A percentile compares a stretch with the other conserved stretches of the same genome.
Conservation (phyloP, 2,888 invertebrate species). For the Trichacis sp. region DNA sequence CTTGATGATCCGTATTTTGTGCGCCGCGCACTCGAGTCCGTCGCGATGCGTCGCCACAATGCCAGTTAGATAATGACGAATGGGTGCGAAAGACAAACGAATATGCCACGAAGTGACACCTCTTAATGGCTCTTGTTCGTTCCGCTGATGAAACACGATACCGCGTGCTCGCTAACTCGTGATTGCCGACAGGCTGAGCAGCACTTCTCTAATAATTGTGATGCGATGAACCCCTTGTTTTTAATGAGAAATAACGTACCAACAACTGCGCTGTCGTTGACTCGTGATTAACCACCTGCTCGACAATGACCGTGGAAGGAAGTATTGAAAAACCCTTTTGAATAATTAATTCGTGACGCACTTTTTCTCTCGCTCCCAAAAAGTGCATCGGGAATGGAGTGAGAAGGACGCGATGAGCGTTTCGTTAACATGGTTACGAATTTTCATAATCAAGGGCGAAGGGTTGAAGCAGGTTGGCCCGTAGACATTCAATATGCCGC, state of each 20-base stretch:
- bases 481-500: conserved; percentile 64
- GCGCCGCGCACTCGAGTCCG: conserved; percentile 48
- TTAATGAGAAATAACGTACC: conserved; percentile 66
- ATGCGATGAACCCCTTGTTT: conserved; percentile 66
- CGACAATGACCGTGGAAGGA: conserved; percentile 30
- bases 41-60: conserved; percentile 50
- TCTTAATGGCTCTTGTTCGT: conserved; percentile 64
- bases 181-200: conserved; percentile 44
- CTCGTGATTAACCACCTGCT: conserved; percentile 42
- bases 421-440: conserved; percentile 66
- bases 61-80: conserved; percentile 49
- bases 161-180: conserved; percentile 39
- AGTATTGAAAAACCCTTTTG: conserved; percentile 14
- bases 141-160: conserved; percentile 39
- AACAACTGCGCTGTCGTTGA: conserved; percentile 35
- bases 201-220: conserved; percentile 64
- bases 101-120: conserved; percentile 70
- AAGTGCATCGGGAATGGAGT: background rate
- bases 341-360: background rate
- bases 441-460: conserved; percentile 63
- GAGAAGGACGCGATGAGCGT: conserved; percentile 36
- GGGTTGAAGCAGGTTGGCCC: conserved; percentile 49
- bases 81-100: conserved; percentile 53
- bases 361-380: background rate
- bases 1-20: conserved; percentile 66